Percentiles rank a stretch among this genome's conserved stretches.
phyloP scores from a whole-genome alignment of 2,888 invertebrate species.

The Allacma fusca region DNA sequence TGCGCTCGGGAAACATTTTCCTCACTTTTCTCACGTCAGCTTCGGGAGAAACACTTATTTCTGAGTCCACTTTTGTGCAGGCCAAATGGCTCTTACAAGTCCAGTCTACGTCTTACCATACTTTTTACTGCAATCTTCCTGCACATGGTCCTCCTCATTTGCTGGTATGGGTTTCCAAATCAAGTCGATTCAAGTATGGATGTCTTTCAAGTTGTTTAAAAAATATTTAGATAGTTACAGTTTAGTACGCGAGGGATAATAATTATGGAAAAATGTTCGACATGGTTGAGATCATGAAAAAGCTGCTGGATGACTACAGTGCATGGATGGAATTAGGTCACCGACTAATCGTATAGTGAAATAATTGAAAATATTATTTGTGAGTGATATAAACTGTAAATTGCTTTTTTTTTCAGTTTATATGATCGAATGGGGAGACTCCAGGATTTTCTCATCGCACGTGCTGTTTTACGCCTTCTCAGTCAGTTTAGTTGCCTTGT shows the following conservation, averaged over 20 bases:
- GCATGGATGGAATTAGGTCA: no score
- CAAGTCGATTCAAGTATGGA: neutral
- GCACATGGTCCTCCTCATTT: constrained; percentile 24
- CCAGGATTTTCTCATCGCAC: neutral
- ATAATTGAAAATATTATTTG: no score
- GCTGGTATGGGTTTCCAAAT: neutral
- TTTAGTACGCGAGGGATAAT: no score
- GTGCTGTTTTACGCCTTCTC: constrained; percentile 16
- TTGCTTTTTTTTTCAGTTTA: constrained; percentile 19
- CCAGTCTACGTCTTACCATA: neutral
- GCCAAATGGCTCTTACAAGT: neutral
- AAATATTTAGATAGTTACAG: no score
- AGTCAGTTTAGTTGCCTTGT: neutral
- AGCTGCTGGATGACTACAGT: no score
- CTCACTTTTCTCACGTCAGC: neutral
- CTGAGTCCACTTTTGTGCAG: neutral
- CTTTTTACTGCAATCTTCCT: constrained; percentile 1
- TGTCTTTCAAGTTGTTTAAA: neutral
- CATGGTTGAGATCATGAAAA: no score
- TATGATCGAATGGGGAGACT: constrained; percentile 5
- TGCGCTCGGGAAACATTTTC: neutral
- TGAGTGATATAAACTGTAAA: no score
- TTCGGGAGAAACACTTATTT: constrained; percentile 14
- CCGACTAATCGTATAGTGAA: no score
- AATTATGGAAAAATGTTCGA: no score